Evolutionary conservation across 2,888 invertebrate genomes (phyloP).

Genomic region (Halictus ligatus): DNA sequence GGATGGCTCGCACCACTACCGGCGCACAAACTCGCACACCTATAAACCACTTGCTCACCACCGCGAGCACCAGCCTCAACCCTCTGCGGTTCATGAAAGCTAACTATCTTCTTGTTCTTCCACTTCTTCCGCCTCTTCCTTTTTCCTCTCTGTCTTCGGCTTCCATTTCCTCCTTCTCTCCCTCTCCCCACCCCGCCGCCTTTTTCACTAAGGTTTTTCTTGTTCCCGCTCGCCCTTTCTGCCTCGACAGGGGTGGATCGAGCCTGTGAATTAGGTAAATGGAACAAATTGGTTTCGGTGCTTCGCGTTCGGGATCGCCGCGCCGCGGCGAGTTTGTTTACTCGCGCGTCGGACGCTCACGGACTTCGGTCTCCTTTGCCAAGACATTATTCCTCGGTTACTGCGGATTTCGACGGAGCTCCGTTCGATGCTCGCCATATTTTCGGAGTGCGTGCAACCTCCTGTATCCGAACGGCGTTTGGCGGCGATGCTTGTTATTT

Average conservation of each 20-base stretch:
- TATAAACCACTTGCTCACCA: constrained; percentile 40
- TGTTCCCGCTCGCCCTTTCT: background rate
- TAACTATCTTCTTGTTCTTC: constrained; percentile 69
- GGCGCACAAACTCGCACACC: constrained; percentile 10
- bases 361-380: background rate
- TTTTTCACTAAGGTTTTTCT: background rate
- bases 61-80: constrained; percentile 40
- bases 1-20: constrained; percentile 55
- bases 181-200: background rate
- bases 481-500: too few species aligned
- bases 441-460: too few species aligned
- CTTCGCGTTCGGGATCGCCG: background rate
- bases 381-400: background rate
- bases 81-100: constrained; percentile 66
- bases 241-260: background rate
- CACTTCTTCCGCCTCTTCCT: constrained; percentile 9
- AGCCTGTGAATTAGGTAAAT: constrained; percentile 13
- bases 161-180: background rate
- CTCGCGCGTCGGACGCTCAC: background rate
- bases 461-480: too few species aligned
- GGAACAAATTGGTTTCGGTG: constrained; percentile 14
- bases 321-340: constrained; percentile 4
- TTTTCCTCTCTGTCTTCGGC: constrained; percentile 4
- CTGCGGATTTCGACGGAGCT: background rate
- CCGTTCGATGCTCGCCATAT: background rate